phyloP scores from a whole-genome alignment of 2,113 vertebrate genomes.

The Piaya cayana region DNA sequence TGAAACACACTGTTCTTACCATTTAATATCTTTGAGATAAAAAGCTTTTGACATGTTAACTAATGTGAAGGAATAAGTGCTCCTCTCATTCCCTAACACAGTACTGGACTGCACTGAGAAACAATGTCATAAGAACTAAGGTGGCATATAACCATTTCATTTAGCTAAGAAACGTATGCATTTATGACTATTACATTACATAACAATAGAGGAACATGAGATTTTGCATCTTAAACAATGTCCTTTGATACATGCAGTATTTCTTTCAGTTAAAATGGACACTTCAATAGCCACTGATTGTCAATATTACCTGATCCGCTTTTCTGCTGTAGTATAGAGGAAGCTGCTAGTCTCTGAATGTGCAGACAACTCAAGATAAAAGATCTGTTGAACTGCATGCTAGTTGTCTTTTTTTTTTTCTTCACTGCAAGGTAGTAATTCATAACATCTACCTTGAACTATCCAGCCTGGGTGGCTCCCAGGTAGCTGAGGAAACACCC shows the following conservation, averaged over 20 bases:
- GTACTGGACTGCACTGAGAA: not conserved
- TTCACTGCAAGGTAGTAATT: not conserved
- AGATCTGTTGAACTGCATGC: not conserved
- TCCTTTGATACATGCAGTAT: not conserved
- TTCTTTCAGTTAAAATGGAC: not conserved
- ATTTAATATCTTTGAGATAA: conserved; percentile 70
- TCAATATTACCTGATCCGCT: not conserved
- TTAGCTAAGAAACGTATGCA: conserved; percentile 9
- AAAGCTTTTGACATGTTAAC: conserved; percentile 58
- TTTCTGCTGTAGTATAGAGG: not conserved
- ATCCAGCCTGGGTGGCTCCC: not conserved
- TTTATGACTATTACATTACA: not conserved
- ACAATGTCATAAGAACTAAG: not conserved
- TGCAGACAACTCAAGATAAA: not conserved
- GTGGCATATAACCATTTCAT: not conserved
- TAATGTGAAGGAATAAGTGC: conserved; percentile 58
- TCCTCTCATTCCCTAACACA: conserved; percentile 34
- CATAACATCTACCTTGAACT: not conserved
- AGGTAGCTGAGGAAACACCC: not conserved
- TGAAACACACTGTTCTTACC: conserved; percentile 76
- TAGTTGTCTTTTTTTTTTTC: not conserved
- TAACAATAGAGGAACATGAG: not conserved
- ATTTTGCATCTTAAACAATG: conserved; percentile 10
- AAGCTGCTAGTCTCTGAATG: not conserved
- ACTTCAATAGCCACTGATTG: not conserved